Conservation (phyloP, 2,797 vertebrate genomes). For the Microtus agrestis region DNA sequence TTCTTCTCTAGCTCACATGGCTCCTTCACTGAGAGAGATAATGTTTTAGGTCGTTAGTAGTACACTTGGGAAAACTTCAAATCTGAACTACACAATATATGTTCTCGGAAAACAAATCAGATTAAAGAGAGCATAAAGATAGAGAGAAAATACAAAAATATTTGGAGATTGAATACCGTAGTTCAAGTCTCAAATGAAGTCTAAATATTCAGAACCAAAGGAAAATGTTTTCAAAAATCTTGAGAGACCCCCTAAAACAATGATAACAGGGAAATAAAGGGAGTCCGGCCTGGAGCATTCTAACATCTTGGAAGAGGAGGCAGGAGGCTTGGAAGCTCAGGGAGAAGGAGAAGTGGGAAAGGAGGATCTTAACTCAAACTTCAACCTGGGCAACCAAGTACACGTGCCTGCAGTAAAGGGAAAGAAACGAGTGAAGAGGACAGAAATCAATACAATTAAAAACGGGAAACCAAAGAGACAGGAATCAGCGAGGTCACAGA, state of each 20-base stretch:
- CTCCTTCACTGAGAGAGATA: neutral
- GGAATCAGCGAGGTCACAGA: neutral
- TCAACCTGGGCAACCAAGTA: neutral
- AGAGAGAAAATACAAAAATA: constrained; percentile 5
- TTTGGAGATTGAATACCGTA: neutral
- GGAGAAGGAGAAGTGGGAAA: neutral
- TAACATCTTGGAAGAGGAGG: neutral
- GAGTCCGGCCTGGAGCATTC: neutral
- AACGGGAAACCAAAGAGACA: constrained; percentile 20
- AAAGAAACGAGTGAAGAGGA: neutral
- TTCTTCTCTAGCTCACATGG: constrained; percentile 22
- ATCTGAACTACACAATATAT: neutral
- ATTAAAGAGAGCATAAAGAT: neutral
- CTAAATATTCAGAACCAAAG: constrained; percentile 52
- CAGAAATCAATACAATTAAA: constrained; percentile 16
- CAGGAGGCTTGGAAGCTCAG: neutral
- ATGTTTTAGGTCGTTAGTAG: neutral
- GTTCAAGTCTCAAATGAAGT: constrained; percentile 21
- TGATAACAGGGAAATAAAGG: constrained; percentile 17
- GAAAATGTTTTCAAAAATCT: constrained; percentile 56
- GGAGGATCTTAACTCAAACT: neutral
- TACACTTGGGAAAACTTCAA: neutral
- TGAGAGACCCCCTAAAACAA: neutral
- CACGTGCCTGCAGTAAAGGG: neutral
- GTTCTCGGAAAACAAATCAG: neutral